A percentile compares a stretch with the other conserved stretches of the same genome.
Conservation (phyloP, 2,888 invertebrate genomes). For the Xanthia icteritia region DNA sequence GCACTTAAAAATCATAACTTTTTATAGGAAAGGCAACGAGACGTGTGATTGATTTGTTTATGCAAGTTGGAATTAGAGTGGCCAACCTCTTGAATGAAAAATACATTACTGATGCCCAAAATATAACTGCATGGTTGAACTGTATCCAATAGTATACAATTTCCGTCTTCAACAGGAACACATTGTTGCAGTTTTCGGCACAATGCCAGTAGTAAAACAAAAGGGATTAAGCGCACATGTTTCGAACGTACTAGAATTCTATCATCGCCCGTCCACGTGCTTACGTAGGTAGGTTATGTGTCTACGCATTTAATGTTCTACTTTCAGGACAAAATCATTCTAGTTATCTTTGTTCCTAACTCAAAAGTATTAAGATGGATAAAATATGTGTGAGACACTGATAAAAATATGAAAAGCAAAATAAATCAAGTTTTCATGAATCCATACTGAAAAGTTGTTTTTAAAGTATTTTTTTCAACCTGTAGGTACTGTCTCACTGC, state of each 20-base stretch:
- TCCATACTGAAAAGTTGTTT: not conserved
- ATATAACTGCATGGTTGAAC: constrained; percentile 33
- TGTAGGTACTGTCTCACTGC: not conserved
- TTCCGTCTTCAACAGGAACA: constrained; percentile 23
- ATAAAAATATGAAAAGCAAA: not conserved
- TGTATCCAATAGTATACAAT: constrained; percentile 34
- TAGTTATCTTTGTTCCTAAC: constrained; percentile 2
- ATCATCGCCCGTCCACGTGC: constrained; percentile 2
- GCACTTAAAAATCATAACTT: not conserved
- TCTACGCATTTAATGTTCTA: constrained; percentile 28
- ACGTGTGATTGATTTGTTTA: constrained; percentile 47
- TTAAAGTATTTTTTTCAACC: not conserved
- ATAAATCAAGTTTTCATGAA: not conserved
- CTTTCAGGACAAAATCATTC: constrained; percentile 15
- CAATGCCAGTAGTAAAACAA: constrained; percentile 47
- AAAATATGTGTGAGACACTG: not conserved
- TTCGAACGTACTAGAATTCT: constrained; percentile 43
- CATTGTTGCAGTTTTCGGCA: constrained; percentile 52
- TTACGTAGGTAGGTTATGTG: not conserved
- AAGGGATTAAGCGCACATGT: constrained; percentile 41
- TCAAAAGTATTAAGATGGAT: not conserved
- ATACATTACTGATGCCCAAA: constrained; percentile 29
- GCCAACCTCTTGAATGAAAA: constrained; percentile 44
- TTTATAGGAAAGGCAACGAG: not conserved
- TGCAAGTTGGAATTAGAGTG: constrained; percentile 22